Percentiles rank a stretch among this genome's conserved stretches.
Conservation (phyloP, 2,888 invertebrate species). For the Synanthedon myopaeformis region DNA sequence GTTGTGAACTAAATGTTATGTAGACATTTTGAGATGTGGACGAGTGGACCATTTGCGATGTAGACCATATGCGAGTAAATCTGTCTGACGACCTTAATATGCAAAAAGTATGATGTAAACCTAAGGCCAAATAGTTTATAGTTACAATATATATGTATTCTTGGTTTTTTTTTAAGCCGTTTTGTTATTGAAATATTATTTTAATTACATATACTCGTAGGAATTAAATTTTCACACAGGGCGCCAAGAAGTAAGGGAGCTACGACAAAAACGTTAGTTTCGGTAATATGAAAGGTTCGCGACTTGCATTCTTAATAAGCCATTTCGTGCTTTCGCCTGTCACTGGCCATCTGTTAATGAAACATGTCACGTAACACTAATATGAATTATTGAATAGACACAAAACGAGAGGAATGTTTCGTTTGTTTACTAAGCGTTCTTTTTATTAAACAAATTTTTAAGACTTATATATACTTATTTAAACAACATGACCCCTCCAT, state of each 20-base stretch:
- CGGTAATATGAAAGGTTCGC: neutral
- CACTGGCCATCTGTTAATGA: slow-evolving; percentile 5
- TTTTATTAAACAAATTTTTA: neutral
- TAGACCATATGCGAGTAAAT: too few species aligned
- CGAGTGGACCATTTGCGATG: too few species aligned
- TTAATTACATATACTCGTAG: too few species aligned
- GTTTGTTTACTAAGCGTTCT: neutral
- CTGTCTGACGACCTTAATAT: too few species aligned
- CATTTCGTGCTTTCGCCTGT: slow-evolving; percentile 4
- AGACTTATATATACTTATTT: neutral
- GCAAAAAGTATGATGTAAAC: too few species aligned
- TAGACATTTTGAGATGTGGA: too few species aligned
- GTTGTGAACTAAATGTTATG: too few species aligned
- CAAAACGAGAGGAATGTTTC: neutral
- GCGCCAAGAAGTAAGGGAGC: neutral
- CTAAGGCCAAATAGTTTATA: too few species aligned
- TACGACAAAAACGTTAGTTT: neutral
- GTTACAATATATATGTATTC: too few species aligned
- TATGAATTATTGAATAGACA: slow-evolving; percentile 8
- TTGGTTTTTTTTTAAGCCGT: too few species aligned
- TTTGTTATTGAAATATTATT: too few species aligned
- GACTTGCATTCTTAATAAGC: neutral
- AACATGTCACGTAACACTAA: slow-evolving; percentile 5
- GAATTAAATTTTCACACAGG: neutral
- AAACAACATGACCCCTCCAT: too few species aligned